phyloP scores from a whole-genome alignment of 2,888 invertebrate genomes.

The Clepsis dumicolana region DNA sequence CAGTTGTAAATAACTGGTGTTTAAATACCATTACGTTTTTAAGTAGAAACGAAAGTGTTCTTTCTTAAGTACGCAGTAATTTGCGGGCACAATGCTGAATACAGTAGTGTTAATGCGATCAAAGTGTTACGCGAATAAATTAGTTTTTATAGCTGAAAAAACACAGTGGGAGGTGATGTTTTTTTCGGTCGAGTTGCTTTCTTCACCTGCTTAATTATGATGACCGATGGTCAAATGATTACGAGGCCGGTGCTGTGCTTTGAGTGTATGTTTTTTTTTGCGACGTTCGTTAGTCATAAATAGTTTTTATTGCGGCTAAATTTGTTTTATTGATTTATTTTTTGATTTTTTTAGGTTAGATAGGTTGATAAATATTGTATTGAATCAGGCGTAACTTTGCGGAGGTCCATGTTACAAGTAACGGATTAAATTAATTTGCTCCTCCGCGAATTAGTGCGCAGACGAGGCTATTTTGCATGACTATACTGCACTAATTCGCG shows the following conservation, averaged over 20 bases:
- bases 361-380: too few relatives aligned
- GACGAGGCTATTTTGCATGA: too few relatives aligned
- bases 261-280: too few relatives aligned
- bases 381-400: too few relatives aligned
- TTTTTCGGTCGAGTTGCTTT: background rate
- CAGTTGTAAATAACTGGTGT: constrained; percentile 16
- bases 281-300: too few relatives aligned
- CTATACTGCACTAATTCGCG: too few relatives aligned
- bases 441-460: too few relatives aligned
- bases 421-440: too few relatives aligned
- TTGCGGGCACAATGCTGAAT: constrained; percentile 12
- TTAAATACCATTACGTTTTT: constrained; percentile 17
- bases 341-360: too few relatives aligned
- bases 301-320: too few relatives aligned
- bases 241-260: background rate
- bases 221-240: background rate
- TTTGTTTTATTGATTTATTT: too few relatives aligned
- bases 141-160: constrained; percentile 10
- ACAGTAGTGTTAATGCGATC: constrained; percentile 12
- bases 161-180: background rate
- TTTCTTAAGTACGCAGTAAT: background rate
- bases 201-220: background rate
- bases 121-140: constrained; percentile 24
- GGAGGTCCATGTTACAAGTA: too few relatives aligned
- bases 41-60: constrained; percentile 17